Evolutionary conservation across 2,888 invertebrate species (phyloP), one percentile per base, ranked within the genome.

Genomic region (Chrysomela aeneicollis): DNA sequence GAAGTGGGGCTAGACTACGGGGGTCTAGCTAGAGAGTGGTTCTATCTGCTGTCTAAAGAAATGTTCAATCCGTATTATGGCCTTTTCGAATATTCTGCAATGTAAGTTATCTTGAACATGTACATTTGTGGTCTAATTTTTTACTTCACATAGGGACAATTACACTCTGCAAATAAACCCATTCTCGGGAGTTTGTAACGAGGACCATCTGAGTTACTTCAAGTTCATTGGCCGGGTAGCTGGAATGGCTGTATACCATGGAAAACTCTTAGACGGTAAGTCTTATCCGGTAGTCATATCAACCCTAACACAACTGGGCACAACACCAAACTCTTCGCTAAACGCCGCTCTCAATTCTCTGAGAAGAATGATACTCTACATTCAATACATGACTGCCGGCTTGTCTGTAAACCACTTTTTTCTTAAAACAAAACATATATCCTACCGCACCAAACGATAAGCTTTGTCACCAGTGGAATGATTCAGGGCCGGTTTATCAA

Each of bases 31-130:
- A 88, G 98, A 67, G 98, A 99, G 84, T 98, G 98, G 97, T 99
- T 99, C 87, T 99, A 97, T 87, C 87, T 98, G 22, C 86, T 99
- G 10, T 98, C 98, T 0, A 97, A 97, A 83, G 98, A 99, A 86
- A 98, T 99, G 97, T 99, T 99, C 85, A 99, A 99, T 87, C 99
- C 99, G 0, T 99, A 98, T 84, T 99, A 99, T 84, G 98, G 98
- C 0, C 88, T 99, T 60, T 99, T 99, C 86, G 98, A 99, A 85
- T 99, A 99, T 87, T 98, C 98, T 0, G 98, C 98, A 4, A 97
- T 97, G 98, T 92, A 84, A 87, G 91, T 87, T 57, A 26, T 17
- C 30, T 37, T n/a, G 12, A 30, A 17, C 10, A 17, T 30, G 26
- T 18, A 52, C 21, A 46, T 10, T 9, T 10, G 9, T 42, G 1